These are phyloP conservation scores for Drosophila atroscutellata DNA, from an alignment of 2,888 invertebrate species.

Conservation along the genomic window DNA sequence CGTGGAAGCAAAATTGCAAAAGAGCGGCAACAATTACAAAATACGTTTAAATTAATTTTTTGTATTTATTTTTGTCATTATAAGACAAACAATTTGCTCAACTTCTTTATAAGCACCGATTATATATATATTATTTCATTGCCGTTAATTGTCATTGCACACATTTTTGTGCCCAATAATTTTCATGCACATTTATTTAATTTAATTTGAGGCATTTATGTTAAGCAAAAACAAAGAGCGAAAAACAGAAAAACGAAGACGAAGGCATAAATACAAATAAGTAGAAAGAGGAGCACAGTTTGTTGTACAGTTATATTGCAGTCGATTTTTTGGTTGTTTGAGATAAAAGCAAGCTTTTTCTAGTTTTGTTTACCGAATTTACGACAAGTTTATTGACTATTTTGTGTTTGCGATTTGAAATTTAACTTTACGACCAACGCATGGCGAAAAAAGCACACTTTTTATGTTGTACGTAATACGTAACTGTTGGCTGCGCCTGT, in stretches of 20 bases:
- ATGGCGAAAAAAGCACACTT: conserved; percentile 45
- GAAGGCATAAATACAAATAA: conserved; percentile 30
- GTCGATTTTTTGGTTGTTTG: conserved; percentile 28
- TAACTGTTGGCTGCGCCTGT: conserved; percentile 65
- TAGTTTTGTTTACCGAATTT: conserved; percentile 49
- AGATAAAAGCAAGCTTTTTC: conserved; percentile 28
- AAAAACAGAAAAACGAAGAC: background rate
- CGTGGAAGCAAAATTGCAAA: conserved; percentile 36
- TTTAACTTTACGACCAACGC: conserved; percentile 34
- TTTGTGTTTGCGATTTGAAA: conserved; percentile 31
- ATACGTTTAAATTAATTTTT: conserved; percentile 37
- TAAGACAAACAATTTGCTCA: conserved; percentile 39
- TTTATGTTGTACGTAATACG: conserved; percentile 38
- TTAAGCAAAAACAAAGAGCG: conserved; percentile 8
- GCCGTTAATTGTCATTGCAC: conserved; percentile 50
- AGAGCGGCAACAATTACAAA: conserved; percentile 19
- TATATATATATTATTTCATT: conserved; percentile 44
- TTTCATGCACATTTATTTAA: conserved; percentile 16
- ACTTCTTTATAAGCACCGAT: conserved; percentile 50
- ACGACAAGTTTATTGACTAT: conserved; percentile 28
- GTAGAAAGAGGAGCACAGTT: conserved; percentile 42
- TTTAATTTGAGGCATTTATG: conserved; percentile 24
- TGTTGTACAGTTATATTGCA: conserved; percentile 56
- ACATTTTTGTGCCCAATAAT: conserved; percentile 28
- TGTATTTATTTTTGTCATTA: conserved; percentile 27